These are phyloP conservation scores for Periphyllus acericola DNA, from an alignment of 2,888 invertebrate species.

Conservation along the genomic window DNA sequence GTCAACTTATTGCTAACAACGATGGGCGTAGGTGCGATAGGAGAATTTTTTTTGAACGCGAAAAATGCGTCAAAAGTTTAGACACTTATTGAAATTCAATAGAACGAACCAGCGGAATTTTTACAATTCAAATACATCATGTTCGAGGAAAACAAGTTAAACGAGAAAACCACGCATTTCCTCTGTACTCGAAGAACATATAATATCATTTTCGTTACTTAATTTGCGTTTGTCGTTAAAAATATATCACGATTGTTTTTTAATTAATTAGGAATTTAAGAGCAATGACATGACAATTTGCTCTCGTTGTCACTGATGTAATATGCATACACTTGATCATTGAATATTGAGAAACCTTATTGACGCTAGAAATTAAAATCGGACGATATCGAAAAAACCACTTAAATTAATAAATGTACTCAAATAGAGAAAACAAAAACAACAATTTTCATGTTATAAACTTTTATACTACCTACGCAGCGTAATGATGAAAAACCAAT, in stretches of 20 bases:
- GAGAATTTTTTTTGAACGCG: background rate
- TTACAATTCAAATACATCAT: too few relatives aligned
- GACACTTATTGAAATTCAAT: too few relatives aligned
- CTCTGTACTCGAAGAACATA: too few relatives aligned
- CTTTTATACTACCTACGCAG: background rate
- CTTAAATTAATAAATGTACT: background rate
- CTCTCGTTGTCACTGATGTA: background rate
- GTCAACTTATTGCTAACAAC: background rate
- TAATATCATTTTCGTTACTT: background rate
- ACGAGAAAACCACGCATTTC: too few relatives aligned
- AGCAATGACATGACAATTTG: background rate
- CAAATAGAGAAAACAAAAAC: background rate
- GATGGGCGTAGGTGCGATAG: background rate
- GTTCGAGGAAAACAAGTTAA: too few relatives aligned
- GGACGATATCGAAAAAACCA: background rate
- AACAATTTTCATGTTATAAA: background rate
- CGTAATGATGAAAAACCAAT: too few relatives aligned
- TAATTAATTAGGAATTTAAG: background rate
- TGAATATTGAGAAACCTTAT: background rate
- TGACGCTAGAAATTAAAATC: background rate
- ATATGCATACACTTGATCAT: background rate
- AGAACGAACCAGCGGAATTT: too few relatives aligned
- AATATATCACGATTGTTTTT: background rate
- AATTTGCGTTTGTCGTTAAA: background rate
- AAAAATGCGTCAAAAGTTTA: too few relatives aligned